Percentiles rank a stretch among this genome's conserved stretches.
Evolutionary conservation across 2,888 invertebrate species (phyloP).

Genomic region (Ichneumoninae sp.): DNA sequence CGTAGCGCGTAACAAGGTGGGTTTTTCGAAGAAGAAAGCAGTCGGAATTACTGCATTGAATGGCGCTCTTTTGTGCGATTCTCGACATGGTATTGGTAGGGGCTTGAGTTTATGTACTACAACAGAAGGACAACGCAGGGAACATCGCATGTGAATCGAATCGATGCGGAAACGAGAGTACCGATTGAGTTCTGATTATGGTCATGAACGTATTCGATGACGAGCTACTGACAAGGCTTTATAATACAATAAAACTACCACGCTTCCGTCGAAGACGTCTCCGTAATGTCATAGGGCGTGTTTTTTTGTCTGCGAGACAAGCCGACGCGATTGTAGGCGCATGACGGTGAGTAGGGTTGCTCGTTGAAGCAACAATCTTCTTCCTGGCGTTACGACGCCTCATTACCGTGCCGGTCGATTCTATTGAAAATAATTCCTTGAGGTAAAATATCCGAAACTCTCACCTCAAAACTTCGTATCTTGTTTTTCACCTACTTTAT

Average conservation of each 20-base stretch:
- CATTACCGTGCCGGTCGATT: constrained; percentile 44
- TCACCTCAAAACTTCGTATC: not conserved
- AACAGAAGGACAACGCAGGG: not conserved
- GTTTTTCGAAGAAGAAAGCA: not conserved
- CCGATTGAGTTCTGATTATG: not conserved
- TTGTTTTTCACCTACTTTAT: too few relatives aligned
- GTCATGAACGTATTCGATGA: not conserved
- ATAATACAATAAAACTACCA: not conserved
- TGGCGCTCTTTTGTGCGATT: not conserved
- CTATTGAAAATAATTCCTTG: constrained; percentile 10
- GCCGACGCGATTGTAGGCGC: not conserved
- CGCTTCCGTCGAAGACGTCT: not conserved
- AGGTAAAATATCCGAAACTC: not conserved
- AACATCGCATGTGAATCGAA: not conserved
- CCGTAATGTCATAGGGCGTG: not conserved
- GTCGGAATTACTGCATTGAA: not conserved
- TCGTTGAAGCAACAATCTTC: constrained; percentile 5
- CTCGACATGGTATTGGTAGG: not conserved
- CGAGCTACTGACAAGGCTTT: not conserved
- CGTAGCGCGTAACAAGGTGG: not conserved
- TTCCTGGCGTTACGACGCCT: constrained; percentile 50
- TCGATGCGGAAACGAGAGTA: not conserved
- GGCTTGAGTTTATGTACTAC: not conserved
- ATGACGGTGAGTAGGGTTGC: not conserved
- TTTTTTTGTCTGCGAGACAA: not conserved